Conservation (phyloP, 2,888 invertebrate genomes). For the Odontocolon sp. region DNA sequence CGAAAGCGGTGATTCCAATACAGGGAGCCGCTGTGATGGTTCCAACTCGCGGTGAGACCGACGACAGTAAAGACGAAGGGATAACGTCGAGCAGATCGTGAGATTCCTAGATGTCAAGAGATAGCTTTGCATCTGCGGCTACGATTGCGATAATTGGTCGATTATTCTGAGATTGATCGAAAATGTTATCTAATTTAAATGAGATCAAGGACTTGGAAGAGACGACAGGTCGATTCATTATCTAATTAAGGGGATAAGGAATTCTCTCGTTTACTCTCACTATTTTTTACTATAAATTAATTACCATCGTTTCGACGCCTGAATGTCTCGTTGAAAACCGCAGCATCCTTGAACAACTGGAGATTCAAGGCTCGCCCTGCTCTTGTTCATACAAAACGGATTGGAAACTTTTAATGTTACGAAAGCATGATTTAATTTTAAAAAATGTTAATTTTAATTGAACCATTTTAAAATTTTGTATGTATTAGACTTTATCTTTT, state of each 20-base stretch:
- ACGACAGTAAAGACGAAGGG: constrained; percentile 30
- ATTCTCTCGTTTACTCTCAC: constrained; percentile 23
- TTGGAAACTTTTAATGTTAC: too few relatives aligned
- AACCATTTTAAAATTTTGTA: too few relatives aligned
- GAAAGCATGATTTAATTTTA: too few relatives aligned
- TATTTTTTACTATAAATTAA: constrained; percentile 51
- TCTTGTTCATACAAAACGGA: too few relatives aligned
- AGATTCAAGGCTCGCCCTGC: too few relatives aligned
- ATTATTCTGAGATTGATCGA: constrained; percentile 62
- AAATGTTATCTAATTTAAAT: constrained; percentile 56
- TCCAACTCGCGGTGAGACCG: neutral
- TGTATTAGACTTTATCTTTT: too few relatives aligned
- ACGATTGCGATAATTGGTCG: constrained; percentile 78
- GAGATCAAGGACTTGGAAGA: constrained; percentile 40
- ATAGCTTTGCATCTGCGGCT: constrained; percentile 78
- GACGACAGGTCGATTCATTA: constrained; percentile 44
- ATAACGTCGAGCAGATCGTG: constrained; percentile 35
- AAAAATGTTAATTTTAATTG: too few relatives aligned
- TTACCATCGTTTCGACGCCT: constrained; percentile 49
- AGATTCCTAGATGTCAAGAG: constrained; percentile 73
- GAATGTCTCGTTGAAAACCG: constrained; percentile 8
- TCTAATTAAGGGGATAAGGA: constrained; percentile 59
- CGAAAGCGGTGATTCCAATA: constrained; percentile 29
- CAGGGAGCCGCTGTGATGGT: constrained; percentile 10
- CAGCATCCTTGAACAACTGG: too few relatives aligned